phyloP scores from a whole-genome alignment of 2,797 vertebrate genomes.

The Falco berigora region DNA sequence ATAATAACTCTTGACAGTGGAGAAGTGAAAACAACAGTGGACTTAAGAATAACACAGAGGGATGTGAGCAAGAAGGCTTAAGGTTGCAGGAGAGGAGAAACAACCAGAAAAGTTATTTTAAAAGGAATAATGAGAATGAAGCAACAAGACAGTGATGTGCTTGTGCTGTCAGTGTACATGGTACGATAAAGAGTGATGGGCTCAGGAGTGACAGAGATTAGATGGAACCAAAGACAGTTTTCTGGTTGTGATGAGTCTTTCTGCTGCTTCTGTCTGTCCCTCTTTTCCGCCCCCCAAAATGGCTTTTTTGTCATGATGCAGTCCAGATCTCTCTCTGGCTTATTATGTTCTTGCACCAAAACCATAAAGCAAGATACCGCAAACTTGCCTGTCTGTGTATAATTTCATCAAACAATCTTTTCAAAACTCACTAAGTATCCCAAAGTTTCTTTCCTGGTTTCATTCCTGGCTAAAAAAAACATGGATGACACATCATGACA shows the following conservation, averaged over 20 bases:
- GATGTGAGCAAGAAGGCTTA: background rate
- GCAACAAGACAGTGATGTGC: background rate
- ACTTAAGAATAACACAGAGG: background rate
- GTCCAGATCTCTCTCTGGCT: background rate
- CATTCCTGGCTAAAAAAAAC: background rate
- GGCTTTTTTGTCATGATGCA: background rate
- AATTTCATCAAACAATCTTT: background rate
- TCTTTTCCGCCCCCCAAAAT: background rate
- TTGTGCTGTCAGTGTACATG: background rate
- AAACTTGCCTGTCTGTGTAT: background rate
- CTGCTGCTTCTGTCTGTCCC: background rate
- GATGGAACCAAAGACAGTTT: background rate
- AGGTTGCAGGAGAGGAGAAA: background rate
- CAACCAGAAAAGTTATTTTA: background rate
- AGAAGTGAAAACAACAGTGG: background rate
- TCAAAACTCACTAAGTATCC: background rate
- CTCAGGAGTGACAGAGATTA: background rate
- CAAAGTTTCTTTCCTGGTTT: background rate
- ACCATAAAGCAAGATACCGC: background rate
- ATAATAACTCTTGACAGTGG: background rate
- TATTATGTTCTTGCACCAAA: background rate
- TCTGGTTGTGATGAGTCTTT: background rate
- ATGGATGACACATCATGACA: background rate
- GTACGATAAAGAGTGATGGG: background rate
- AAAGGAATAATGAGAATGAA: background rate